These are phyloP conservation scores for Protosalanx chinensis DNA, from an alignment of 2,797 vertebrate species.

Conservation along the genomic window DNA sequence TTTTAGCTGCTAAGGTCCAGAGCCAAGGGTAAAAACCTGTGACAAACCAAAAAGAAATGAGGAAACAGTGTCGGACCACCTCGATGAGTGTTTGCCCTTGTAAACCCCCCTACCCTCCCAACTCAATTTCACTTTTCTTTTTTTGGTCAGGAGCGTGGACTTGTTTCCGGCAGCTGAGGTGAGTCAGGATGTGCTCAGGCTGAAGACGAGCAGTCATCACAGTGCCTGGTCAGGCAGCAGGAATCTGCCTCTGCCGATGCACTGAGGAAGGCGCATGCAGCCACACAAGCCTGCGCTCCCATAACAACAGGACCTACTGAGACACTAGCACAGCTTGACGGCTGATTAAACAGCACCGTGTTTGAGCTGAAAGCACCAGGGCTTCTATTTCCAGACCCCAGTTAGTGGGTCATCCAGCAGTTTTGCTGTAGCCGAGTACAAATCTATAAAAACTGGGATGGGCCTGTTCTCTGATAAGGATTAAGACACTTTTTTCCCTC, in stretches of 20 bases:
- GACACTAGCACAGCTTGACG: slow-evolving; percentile 38
- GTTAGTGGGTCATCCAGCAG: no score
- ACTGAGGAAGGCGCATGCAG: slow-evolving; percentile 51
- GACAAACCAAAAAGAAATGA: background rate
- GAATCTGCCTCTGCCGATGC: slow-evolving; percentile 55
- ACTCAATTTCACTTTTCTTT: slow-evolving; percentile 49
- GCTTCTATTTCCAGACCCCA: no score
- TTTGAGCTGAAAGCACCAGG: no score
- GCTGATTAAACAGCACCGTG: background rate
- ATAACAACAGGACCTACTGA: slow-evolving; percentile 36
- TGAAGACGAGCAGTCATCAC: slow-evolving; percentile 69
- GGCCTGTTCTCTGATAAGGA: background rate
- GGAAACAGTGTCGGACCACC: background rate
- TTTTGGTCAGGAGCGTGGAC: slow-evolving; percentile 53
- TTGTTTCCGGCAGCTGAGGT: slow-evolving; percentile 66
- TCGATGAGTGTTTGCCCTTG: background rate
- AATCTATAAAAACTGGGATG: no score
- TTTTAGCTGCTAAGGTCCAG: no score
- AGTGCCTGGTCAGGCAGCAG: slow-evolving; percentile 65
- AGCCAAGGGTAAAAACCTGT: background rate
- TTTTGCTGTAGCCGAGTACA: no score
- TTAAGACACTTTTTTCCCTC: background rate
- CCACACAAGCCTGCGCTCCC: slow-evolving; percentile 36
- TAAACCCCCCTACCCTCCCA: background rate
- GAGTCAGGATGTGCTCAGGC: slow-evolving; percentile 51